Conservation (phyloP, 2,797 vertebrate species). For the Orientallactaga sibirica region DNA sequence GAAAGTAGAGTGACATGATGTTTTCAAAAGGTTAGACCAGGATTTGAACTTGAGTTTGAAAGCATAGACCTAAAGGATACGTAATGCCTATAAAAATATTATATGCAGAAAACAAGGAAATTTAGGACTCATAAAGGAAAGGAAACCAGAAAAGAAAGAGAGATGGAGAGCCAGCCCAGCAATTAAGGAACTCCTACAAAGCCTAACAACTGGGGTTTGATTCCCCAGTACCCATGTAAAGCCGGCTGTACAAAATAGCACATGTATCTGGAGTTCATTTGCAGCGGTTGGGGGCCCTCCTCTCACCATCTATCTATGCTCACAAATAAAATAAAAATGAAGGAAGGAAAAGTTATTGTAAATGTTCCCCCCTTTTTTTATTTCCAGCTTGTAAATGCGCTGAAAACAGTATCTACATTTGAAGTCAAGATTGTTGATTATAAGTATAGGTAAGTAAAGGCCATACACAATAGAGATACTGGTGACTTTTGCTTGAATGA, state of each 20-base stretch:
- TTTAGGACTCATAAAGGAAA: conserved; percentile 19
- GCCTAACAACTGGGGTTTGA: too few relatives aligned
- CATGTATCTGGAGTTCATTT: too few relatives aligned
- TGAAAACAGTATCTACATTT: conserved; percentile 94
- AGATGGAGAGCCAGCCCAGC: too few relatives aligned
- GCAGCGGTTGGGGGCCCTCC: too few relatives aligned
- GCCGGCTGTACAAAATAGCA: too few relatives aligned
- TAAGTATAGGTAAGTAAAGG: conserved; percentile 95
- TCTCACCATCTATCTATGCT: too few relatives aligned
- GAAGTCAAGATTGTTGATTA: conserved; percentile 98
- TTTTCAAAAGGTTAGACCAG: background rate
- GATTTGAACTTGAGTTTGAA: background rate
- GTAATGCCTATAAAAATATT: background rate
- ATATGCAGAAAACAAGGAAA: background rate
- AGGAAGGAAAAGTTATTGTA: conserved; percentile 38
- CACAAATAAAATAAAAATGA: background rate
- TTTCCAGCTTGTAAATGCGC: conserved; percentile 94
- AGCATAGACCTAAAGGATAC: background rate
- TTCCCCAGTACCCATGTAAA: too few relatives aligned
- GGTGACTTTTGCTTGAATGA: background rate
- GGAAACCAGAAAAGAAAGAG: conserved; percentile 3
- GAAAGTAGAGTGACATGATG: rapidly evolving
- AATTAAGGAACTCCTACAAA: too few relatives aligned
- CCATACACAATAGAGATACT: rapidly evolving
- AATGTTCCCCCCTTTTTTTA: conserved; percentile 44